phyloP scores from a whole-genome alignment of 2,888 invertebrate species.

The Ferrisia virgata region DNA sequence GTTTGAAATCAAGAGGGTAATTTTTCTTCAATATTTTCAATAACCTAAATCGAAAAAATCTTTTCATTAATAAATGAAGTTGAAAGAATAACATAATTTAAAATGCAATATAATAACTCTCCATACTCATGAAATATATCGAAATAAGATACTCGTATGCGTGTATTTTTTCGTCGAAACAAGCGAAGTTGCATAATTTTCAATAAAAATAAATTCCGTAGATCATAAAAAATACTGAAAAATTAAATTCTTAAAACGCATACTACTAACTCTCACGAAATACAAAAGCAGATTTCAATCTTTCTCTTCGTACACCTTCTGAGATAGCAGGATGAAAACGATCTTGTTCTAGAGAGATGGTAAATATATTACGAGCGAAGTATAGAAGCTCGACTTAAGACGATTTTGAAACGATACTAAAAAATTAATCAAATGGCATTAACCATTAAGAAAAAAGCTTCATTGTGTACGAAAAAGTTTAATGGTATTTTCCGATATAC shows the following conservation, averaged over 20 bases:
- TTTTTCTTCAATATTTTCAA: too few species aligned
- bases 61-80: too few species aligned
- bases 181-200: too few species aligned
- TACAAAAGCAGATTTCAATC: neutral
- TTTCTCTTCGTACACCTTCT: neutral
- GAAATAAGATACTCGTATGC: too few species aligned
- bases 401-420: neutral
- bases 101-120: too few species aligned
- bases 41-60: too few species aligned
- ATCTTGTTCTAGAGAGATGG: neutral
- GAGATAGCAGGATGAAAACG: neutral
- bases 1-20: too few species aligned
- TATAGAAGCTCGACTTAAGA: neutral
- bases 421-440: constrained; percentile 8
- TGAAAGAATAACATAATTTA: too few species aligned
- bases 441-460: neutral
- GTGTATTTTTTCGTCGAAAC: too few species aligned
- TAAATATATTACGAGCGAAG: neutral
- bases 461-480: neutral
- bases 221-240: neutral
- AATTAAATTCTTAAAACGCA: neutral
- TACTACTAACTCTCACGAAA: neutral
- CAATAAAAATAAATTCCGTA: neutral
- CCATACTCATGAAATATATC: too few species aligned
- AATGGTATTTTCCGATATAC: neutral